These are phyloP conservation scores for Apocrypta bakeri DNA, from an alignment of 1,140 invertebrate species.

Conservation along the genomic window DNA sequence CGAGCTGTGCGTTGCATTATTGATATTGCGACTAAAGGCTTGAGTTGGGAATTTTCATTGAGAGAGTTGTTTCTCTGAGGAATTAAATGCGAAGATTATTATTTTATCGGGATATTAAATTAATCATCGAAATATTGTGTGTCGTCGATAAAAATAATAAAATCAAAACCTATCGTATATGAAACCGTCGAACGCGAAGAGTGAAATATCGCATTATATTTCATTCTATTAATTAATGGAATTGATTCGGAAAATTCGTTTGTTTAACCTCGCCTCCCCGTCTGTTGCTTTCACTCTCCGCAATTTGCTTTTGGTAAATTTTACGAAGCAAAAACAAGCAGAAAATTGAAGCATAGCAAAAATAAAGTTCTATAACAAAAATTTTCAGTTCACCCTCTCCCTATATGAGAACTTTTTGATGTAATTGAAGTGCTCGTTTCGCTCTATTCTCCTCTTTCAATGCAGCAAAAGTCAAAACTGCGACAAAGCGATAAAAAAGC, in stretches of 20 bases:
- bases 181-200: not conserved
- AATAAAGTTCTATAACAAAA: not conserved
- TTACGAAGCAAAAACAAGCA: not conserved
- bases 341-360: not conserved
- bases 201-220: not conserved
- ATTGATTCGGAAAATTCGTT: not conserved
- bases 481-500: not conserved
- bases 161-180: no score
- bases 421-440: constrained; percentile 8
- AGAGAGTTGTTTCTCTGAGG: no score
- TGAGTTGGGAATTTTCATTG: no score
- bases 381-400: not conserved
- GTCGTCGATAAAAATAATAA: no score
- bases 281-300: not conserved
- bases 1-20: constrained; percentile 10
- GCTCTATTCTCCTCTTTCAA: not conserved
- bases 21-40: not conserved
- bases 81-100: no score
- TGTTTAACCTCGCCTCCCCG: not conserved
- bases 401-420: constrained; percentile 21
- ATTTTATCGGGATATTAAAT: no score
- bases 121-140: no score
- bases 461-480: not conserved
- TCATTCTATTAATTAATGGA: not conserved
- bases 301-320: not conserved